These are phyloP conservation scores for Campopleginae sp. DNA, from an alignment of 2,888 invertebrate genomes.

Conservation along the genomic window DNA sequence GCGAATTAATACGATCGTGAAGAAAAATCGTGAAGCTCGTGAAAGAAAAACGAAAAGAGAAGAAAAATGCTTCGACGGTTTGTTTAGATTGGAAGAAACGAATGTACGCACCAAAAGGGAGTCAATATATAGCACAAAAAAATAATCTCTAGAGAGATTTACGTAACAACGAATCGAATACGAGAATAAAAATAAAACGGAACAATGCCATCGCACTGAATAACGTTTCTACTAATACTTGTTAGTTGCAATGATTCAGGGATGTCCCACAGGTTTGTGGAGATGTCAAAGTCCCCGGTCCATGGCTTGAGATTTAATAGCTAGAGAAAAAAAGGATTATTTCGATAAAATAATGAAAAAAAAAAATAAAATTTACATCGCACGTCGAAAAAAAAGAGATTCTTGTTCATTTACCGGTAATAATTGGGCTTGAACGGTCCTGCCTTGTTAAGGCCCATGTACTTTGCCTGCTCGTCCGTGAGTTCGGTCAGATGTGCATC, in stretches of 20 bases:
- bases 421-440: slow-evolving; percentile 99
- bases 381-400: slow-evolving; percentile 4
- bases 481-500: slow-evolving; percentile 99
- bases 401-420: slow-evolving; percentile 89
- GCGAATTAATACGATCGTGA: slow-evolving; percentile 18
- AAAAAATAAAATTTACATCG: background rate
- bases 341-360: background rate
- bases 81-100: slow-evolving; percentile 6
- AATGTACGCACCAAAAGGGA: slow-evolving; percentile 6
- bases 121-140: slow-evolving; percentile 25
- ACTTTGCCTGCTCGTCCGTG: slow-evolving; percentile 98
- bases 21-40: background rate
- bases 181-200: slow-evolving; percentile 4
- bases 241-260: slow-evolving; percentile 61
- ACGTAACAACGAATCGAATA: slow-evolving; percentile 9
- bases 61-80: slow-evolving; percentile 38
- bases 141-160: slow-evolving; percentile 15
- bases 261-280: slow-evolving; percentile 46
- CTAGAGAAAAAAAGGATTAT: slow-evolving; percentile 42
- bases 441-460: slow-evolving; percentile 98
- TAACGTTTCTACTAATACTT: slow-evolving; percentile 57
- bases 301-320: slow-evolving; percentile 54
- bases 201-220: slow-evolving; percentile 1
- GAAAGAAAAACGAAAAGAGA: slow-evolving; percentile 9
- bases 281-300: slow-evolving; percentile 48